Evolutionary conservation across 2,113 vertebrate genomes (phyloP).

Genomic region (Pterophyllum scalare): DNA sequence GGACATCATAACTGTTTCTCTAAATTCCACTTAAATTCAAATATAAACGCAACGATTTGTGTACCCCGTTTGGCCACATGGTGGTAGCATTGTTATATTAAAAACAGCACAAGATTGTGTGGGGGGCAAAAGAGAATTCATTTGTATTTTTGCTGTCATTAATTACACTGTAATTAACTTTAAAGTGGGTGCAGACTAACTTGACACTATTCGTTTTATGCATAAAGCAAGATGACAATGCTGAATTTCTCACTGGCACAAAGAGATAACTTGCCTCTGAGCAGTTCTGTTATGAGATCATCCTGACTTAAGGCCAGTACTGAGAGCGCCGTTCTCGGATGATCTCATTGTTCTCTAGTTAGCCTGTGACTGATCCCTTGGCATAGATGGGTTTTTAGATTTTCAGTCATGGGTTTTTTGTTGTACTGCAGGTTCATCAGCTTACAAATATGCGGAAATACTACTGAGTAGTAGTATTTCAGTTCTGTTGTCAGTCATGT

Average conservation of each 20-base stretch:
- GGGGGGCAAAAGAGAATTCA: neutral
- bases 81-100: slow-evolving; percentile 18
- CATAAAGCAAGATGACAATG: neutral
- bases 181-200: neutral
- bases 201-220: neutral
- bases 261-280: slow-evolving; percentile 60
- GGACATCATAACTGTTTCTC: neutral
- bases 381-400: slow-evolving; percentile 29
- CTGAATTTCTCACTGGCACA: slow-evolving; percentile 35
- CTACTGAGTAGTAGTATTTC: neutral
- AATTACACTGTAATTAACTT: neutral
- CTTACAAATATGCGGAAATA: slow-evolving; percentile 27
- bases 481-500: neutral
- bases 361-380: slow-evolving; percentile 62
- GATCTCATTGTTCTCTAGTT: slow-evolving; percentile 69
- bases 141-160: neutral
- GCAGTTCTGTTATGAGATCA: slow-evolving; percentile 66
- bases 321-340: slow-evolving; percentile 62
- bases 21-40: neutral
- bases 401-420: slow-evolving; percentile 46
- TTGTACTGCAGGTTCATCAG: slow-evolving; percentile 40
- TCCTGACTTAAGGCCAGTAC: slow-evolving; percentile 60
- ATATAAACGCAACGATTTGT: neutral
- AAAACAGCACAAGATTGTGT: neutral
- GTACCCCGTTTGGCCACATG: slow-evolving; percentile 16